Evolutionary conservation across 1,140 invertebrate genomes (phyloP), one percentile per base, ranked within the genome.

Genomic region (Drosophila funebris): DNA sequence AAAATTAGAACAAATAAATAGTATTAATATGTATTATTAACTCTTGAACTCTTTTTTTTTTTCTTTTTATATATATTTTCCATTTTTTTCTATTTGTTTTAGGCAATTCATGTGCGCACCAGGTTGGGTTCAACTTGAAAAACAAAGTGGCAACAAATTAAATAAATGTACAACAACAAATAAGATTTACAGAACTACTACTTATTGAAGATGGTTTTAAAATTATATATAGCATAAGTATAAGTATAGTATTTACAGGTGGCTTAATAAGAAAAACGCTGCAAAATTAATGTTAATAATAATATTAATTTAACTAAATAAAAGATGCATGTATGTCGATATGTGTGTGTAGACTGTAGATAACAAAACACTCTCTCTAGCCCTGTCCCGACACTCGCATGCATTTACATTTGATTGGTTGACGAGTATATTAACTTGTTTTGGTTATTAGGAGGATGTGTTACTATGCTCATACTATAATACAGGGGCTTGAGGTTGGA

Each of bases 1-100:
- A 60, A 63, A 87, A 82, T 68, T 78, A 85, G 67, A 78, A 87
- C 82, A 85, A 85, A 85, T 85, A 85, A 85, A 85, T 85, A 84
- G 69, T 66, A 73, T 77, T 80, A 73, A 68, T 78, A 67, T 73
- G 41, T 54, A 66, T 75, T 76, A 66, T 58, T 44, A 66, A 63
- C 27, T 53, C 43, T 44, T 44, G 27, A 60, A 60, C 41, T 48
- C 11, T 13, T 33, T 33, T 58, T 43, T 29, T 11, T 46, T 53
- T 31, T 16, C 14, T 39, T 33, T 39, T 60, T 16, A 13, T 24
- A 16, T 11, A 22, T 64, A 18, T 36, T 13, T 44, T 53, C 8
- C 11, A 33, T 2, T 52, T 33, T 20, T 16, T 22, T 57, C 18
- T 13, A 16, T n/a, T 11, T 56, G 27, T 52, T 71, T 73, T 75